Base-by-base conservation (phyloP, 2,888 invertebrate genomes). In the Hypsopygia costalis region DNA sequence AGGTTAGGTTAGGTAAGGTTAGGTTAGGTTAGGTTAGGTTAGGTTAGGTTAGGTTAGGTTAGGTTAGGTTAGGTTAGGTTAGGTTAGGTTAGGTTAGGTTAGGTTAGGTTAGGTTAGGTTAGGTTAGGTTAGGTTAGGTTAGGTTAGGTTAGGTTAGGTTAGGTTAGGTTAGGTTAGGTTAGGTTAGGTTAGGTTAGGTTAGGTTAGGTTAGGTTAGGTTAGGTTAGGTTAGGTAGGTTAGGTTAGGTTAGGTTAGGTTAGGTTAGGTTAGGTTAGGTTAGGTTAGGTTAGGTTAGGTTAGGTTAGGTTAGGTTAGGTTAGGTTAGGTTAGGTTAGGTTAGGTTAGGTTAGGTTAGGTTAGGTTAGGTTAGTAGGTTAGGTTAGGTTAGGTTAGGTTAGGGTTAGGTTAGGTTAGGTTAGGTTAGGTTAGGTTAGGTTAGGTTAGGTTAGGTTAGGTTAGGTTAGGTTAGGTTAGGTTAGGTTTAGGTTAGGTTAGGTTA, bases 281-380 rank as follows among this genome's bases (percentile, higher is more conserved):
- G 50, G 50, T 50, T 50, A 47, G 50, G 50, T 52, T 47, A 50
- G 52, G 46, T 49, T 46, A 47, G 45, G 47, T 44, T 41, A 39
- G 42, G 49, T 44, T 49, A 42, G 43, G 43, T 47, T 48, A 43
- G 36, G 44, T 43, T 42, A 42, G 41, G 41, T 41, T 41, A 36
- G 36, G 41, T 41, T 41, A 36, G 41, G 41, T 41, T 41, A 40
- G 40, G 40, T 40, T 40, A 40, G 40, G 40, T 40, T 40, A 40
- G 40, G 40, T 40, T 40, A 40, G 40, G 40, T 40, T 40, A 40
- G 40, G 32, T 41, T 36, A 34, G 41, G 32, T 41, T 36, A 36
- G 41, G 35, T 41, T 36, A 33, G 41, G 35, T n/a, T n/a, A n/a
- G n/a, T n/a, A n/a, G n/a, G n/a, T n/a, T n/a, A n/a, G n/a, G n/a